These are phyloP conservation scores for Himalopsyche kuldschensis DNA, from an alignment of 2,888 invertebrate species.

Conservation along the genomic window DNA sequence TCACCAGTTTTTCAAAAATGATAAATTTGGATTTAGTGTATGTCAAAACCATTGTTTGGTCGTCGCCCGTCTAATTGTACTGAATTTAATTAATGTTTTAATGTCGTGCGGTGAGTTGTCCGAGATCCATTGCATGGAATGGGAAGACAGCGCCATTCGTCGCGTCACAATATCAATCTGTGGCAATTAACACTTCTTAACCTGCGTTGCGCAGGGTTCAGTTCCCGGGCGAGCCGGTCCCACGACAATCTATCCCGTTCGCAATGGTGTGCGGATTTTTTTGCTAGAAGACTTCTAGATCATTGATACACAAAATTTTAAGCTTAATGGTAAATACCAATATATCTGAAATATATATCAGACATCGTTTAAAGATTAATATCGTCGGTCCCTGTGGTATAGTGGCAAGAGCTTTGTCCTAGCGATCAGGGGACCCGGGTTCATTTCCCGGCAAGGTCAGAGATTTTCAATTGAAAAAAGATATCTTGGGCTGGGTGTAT, in stretches of 20 bases:
- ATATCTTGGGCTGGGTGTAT: too few species aligned
- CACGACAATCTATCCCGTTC: constrained; percentile 53
- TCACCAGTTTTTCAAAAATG: neutral
- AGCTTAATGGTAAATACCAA: too few species aligned
- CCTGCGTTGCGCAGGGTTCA: constrained; percentile 45
- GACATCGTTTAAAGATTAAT: too few species aligned
- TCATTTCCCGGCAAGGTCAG: too few species aligned
- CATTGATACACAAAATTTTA: too few species aligned
- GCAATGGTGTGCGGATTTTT: neutral
- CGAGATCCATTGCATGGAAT: neutral
- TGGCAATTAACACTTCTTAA: constrained; percentile 63
- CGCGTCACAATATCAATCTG: constrained; percentile 57
- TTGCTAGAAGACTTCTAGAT: too few species aligned
- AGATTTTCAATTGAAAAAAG: too few species aligned
- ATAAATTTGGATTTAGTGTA: neutral
- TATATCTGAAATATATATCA: too few species aligned
- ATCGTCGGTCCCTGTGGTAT: too few species aligned
- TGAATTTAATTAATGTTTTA: too few species aligned
- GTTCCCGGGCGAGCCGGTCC: constrained; percentile 48
- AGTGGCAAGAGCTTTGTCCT: too few species aligned
- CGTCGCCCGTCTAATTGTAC: neutral
- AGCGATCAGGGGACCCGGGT: too few species aligned
- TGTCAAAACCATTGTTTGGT: neutral
- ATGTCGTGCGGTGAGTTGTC: neutral
- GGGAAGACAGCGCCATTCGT: neutral